These are phyloP conservation scores for Ciconia nigra DNA, from an alignment of 2,797 vertebrate species.

Conservation along the genomic window DNA sequence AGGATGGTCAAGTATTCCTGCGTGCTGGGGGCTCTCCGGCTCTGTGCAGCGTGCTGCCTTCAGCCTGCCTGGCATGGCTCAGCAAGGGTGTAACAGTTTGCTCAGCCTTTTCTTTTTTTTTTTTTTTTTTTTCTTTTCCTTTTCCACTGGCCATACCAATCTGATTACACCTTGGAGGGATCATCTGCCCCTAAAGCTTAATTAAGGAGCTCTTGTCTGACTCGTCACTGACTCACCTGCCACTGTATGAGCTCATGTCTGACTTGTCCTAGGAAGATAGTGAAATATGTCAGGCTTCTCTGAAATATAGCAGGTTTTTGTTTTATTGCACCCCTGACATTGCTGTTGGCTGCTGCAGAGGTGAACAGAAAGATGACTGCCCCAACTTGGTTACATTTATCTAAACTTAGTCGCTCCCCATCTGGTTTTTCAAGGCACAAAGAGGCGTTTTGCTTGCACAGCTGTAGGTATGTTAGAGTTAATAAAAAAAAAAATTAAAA, in stretches of 20 bases:
- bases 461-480: slow-evolving; percentile 60
- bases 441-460: slow-evolving; percentile 26
- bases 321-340: slow-evolving; percentile 28
- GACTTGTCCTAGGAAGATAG: slow-evolving; percentile 41
- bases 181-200: slow-evolving; percentile 44
- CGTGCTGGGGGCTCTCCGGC: background rate
- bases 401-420: background rate
- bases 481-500: slow-evolving; percentile 56
- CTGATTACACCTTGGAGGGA: slow-evolving; percentile 32
- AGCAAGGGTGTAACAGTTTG: background rate
- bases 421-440: too few relatives aligned
- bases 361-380: slow-evolving; percentile 9
- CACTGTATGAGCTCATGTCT: slow-evolving; percentile 74
- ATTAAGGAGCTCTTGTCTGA: slow-evolving; percentile 51
- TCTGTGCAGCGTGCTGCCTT: background rate
- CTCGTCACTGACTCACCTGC: slow-evolving; percentile 69
- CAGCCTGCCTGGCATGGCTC: background rate
- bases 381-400: background rate
- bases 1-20: background rate
- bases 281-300: slow-evolving; percentile 20
- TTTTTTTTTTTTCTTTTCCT: background rate
- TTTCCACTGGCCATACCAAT: slow-evolving; percentile 35
- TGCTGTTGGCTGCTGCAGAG: slow-evolving; percentile 25
- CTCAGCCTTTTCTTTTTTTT: background rate
- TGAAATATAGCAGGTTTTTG: slow-evolving; percentile 35